Conservation (phyloP, 2,888 invertebrate species). For the Brenthis daphne region DNA sequence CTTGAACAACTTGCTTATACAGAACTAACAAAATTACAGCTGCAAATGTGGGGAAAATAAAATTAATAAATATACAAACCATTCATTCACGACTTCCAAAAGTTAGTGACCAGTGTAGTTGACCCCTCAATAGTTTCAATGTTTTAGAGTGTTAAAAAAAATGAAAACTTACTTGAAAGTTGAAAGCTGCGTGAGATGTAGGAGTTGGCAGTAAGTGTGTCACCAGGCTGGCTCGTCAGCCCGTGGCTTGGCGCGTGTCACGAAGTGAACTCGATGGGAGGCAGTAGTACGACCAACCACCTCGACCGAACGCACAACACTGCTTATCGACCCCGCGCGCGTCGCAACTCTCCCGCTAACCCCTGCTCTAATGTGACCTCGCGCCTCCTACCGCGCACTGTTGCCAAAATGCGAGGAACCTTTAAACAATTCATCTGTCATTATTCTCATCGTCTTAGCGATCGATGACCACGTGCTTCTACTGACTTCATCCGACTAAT, state of each 20-base stretch:
- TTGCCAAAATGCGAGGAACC: conserved; percentile 69
- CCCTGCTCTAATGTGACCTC: conserved; percentile 46
- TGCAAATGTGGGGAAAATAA: background rate
- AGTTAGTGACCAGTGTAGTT: conserved; percentile 8
- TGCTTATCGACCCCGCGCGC: conserved; percentile 75
- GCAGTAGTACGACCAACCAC: conserved; percentile 53
- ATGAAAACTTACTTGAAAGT: conserved; percentile 25
- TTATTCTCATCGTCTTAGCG: conserved; percentile 55
- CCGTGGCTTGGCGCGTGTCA: conserved; percentile 29
- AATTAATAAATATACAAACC: conserved; percentile 16
- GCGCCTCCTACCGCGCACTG: conserved; percentile 64
- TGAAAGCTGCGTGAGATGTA: conserved; percentile 27
- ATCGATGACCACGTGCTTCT: conserved; percentile 57
- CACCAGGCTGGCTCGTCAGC: conserved; percentile 24
- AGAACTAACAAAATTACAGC: background rate
- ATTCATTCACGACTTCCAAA: conserved; percentile 16
- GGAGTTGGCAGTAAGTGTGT: conserved; percentile 38
- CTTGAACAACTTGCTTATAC: conserved; percentile 12
- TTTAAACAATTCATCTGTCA: conserved; percentile 73
- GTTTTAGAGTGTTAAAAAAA: conserved; percentile 10
- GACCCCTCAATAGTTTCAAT: conserved; percentile 20
- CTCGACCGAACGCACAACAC: conserved; percentile 57
- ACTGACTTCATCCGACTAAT: background rate
- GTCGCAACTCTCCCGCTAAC: conserved; percentile 48
- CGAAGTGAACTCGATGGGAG: conserved; percentile 34